Conservation (phyloP, 2,797 vertebrate species). For the Darevskia nairensis region DNA sequence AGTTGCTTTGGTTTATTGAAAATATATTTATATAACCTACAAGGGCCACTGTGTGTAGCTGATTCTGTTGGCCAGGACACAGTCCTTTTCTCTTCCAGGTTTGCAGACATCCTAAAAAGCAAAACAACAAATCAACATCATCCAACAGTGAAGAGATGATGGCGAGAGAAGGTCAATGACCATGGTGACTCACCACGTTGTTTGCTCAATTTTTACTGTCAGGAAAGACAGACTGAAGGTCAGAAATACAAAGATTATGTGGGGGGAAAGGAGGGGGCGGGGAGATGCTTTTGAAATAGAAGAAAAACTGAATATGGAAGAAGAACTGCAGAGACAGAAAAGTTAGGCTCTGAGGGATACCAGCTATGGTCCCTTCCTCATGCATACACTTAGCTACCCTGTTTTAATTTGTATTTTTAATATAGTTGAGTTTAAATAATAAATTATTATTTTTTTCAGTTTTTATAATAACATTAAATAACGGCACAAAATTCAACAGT, state of each 20-base stretch:
- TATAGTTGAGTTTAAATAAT: neutral
- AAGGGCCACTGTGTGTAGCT: constrained; percentile 4
- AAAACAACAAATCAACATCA: constrained; percentile 24
- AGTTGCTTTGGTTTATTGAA: neutral
- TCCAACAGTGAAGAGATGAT: neutral
- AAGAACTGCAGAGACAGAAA: neutral
- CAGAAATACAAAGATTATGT: neutral
- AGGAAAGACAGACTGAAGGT: neutral
- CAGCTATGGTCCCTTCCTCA: neutral
- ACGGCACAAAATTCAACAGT: too few relatives aligned
- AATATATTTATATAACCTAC: constrained; percentile 2
- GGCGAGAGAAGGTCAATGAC: constrained; percentile 19
- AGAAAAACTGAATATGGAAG: neutral
- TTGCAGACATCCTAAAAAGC: constrained; percentile 14
- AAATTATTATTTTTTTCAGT: too few relatives aligned
- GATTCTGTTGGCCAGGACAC: constrained; percentile 22
- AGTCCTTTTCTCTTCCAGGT: constrained; percentile 13
- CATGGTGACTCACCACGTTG: constrained; percentile 7
- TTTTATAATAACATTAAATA: too few relatives aligned
- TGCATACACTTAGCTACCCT: neutral
- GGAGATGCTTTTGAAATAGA: neutral
- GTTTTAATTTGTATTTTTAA: neutral
- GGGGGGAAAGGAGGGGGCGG: neutral
- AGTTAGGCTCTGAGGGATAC: neutral
- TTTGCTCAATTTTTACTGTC: constrained; percentile 31